A percentile compares a stretch with the other conserved stretches of the same genome.
These are phyloP conservation scores for Porites cylindrica DNA, from an alignment of 92 coral and sea anemone genomes.

Conservation along the genomic window DNA sequence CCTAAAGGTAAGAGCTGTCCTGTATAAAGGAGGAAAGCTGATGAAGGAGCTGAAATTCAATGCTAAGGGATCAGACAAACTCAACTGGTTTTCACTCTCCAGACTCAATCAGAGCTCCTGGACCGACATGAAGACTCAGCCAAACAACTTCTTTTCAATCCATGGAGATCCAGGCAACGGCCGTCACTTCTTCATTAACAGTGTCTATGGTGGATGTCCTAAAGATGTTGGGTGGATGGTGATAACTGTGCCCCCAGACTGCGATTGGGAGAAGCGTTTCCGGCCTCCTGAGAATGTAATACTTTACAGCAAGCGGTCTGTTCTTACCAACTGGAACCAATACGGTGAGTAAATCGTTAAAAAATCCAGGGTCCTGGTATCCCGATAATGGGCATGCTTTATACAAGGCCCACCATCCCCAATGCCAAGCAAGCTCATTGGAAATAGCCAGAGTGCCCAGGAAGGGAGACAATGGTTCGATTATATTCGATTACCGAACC, in stretches of 20 bases:
- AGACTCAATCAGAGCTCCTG: constrained; percentile 19
- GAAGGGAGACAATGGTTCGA: too few species aligned
- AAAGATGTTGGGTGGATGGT: constrained; percentile 39
- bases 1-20: constrained; percentile 48
- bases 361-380: too few species aligned
- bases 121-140: constrained; percentile 9
- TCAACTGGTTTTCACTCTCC: constrained; percentile 29
- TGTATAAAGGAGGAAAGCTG: not conserved
- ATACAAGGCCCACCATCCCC: too few species aligned
- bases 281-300: too few species aligned
- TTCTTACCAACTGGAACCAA: too few species aligned
- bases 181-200: constrained; percentile 45
- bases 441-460: too few species aligned
- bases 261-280: constrained; percentile 22
- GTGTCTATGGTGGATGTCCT: not conserved
- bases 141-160: too few species aligned
- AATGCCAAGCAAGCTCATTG: too few species aligned
- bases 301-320: too few species aligned
- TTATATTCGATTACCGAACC: too few species aligned
- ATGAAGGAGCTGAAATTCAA: constrained; percentile 26
- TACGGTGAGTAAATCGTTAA: too few species aligned
- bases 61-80: constrained; percentile 6
- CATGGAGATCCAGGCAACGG: not conserved
- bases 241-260: not conserved
- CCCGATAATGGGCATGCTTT: too few species aligned